A percentile compares a stretch with the other conserved stretches of the same genome.
Conservation (phyloP, 2,797 vertebrate genomes). For the Yasuhikotakia modesta region DNA sequence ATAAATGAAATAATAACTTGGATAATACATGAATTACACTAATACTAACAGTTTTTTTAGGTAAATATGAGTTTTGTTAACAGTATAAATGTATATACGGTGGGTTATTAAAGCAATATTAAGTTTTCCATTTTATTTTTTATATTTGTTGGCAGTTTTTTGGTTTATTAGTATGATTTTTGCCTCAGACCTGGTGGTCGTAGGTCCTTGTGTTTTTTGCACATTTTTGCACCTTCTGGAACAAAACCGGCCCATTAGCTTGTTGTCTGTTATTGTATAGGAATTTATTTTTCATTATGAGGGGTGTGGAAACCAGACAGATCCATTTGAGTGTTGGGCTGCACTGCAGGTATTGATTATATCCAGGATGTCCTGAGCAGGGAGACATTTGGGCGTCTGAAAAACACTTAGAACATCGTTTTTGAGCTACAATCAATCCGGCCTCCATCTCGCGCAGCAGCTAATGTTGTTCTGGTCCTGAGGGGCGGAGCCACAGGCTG, state of each 20-base stretch:
- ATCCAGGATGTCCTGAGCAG: constrained; percentile 80
- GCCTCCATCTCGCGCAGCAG: constrained; percentile 69
- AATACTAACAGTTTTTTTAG: too few species aligned
- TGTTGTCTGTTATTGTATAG: constrained; percentile 23
- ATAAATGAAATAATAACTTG: too few species aligned
- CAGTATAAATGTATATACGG: too few species aligned
- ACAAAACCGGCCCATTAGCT: constrained; percentile 14
- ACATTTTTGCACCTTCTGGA: neutral
- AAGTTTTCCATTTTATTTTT: too few species aligned
- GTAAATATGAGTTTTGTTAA: too few species aligned
- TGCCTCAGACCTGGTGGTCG: neutral
- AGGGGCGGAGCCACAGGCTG: constrained; percentile 49
- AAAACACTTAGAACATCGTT: constrained; percentile 83
- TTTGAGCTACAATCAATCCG: constrained; percentile 79
- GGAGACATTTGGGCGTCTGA: constrained; percentile 85
- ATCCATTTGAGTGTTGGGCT: constrained; percentile 44
- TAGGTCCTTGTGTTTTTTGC: too few species aligned
- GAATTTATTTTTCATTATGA: constrained; percentile 21
- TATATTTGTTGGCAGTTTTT: too few species aligned
- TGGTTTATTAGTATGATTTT: too few species aligned
- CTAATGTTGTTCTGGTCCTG: constrained; percentile 72
- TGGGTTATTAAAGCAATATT: too few species aligned
- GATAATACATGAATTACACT: too few species aligned
- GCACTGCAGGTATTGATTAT: constrained; percentile 80
- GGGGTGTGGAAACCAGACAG: constrained; percentile 33